phyloP scores from a whole-genome alignment of 2,888 invertebrate genomes.

The Alviniconcha strummeri region DNA sequence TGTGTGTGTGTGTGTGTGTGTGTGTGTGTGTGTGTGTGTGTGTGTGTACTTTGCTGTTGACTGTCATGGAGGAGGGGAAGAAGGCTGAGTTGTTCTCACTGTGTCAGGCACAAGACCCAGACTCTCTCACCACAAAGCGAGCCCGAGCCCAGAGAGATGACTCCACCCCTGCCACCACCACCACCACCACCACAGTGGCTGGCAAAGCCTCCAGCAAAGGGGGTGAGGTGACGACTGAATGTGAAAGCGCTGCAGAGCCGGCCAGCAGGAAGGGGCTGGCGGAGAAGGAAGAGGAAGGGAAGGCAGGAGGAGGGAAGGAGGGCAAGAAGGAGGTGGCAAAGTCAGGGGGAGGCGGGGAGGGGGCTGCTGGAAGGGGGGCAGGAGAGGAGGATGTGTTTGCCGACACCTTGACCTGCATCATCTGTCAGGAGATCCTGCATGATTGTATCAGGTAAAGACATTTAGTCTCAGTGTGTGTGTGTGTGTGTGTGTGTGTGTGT shows the following conservation, averaged over 20 bases:
- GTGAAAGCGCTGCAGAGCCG: neutral
- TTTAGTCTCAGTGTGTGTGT: neutral
- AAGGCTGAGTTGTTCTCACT: no score
- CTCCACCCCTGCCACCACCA: neutral
- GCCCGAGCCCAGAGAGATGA: neutral
- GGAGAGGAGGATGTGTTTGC: constrained; percentile 62
- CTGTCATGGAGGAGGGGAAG: no score
- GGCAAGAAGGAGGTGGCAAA: neutral
- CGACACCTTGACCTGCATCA: constrained; percentile 68
- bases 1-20: neutral
- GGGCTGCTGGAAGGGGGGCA: neutral
- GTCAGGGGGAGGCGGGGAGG: constrained; percentile 8
- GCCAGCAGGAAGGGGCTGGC: neutral
- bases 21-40: neutral
- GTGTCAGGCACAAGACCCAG: no score
- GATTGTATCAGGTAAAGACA: constrained; percentile 69
- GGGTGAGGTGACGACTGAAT: neutral
- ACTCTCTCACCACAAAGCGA: no score
- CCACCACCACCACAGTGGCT: neutral
- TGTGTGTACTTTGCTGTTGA: neutral
- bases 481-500: constrained; percentile 6
- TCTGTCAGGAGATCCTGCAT: constrained; percentile 72
- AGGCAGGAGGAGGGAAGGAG: constrained; percentile 16
- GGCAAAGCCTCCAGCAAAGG: neutral
- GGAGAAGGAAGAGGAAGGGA: neutral